A percentile compares a stretch with the other conserved stretches of the same genome.
phyloP scores from a whole-genome alignment of 2,888 invertebrate species.

The Epinotia nisella region DNA sequence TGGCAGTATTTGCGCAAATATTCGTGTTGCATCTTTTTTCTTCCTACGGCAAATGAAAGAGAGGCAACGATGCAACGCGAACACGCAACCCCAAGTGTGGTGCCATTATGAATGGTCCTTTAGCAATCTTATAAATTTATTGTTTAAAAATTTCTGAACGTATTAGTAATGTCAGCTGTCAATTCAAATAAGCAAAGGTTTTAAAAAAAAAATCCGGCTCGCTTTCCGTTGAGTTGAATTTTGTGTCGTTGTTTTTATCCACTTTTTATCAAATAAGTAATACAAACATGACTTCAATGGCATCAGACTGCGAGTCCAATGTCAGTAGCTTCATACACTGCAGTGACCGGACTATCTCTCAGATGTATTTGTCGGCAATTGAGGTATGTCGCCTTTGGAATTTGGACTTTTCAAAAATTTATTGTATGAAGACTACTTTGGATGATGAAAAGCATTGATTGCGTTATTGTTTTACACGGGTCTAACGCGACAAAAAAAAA shows the following conservation, averaged over 20 bases:
- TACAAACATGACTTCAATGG: slow-evolving; percentile 65
- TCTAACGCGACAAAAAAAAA: no score
- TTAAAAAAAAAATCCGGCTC: no score
- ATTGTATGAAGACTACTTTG: background rate
- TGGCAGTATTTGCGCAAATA: no score
- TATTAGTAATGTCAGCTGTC: background rate
- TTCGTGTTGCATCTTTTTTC: no score
- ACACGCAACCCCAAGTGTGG: no score
- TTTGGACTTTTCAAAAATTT: background rate
- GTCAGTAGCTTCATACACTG: slow-evolving; percentile 78
- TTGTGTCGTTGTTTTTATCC: background rate
- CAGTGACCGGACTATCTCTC: slow-evolving; percentile 68
- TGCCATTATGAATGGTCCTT: no score
- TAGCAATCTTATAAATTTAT: background rate
- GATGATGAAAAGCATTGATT: no score
- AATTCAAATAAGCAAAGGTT: background rate
- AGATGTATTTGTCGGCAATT: slow-evolving; percentile 70
- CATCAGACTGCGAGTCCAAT: slow-evolving; percentile 77
- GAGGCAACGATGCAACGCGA: no score
- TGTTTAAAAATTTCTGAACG: background rate
- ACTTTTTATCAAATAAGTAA: background rate
- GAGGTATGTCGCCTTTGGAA: slow-evolving; percentile 57
- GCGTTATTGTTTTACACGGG: background rate
- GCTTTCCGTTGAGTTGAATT: background rate
- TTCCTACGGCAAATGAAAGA: no score